These are phyloP conservation scores for Danionella cerebrum DNA, from an alignment of 2,113 vertebrate genomes.

Conservation along the genomic window DNA sequence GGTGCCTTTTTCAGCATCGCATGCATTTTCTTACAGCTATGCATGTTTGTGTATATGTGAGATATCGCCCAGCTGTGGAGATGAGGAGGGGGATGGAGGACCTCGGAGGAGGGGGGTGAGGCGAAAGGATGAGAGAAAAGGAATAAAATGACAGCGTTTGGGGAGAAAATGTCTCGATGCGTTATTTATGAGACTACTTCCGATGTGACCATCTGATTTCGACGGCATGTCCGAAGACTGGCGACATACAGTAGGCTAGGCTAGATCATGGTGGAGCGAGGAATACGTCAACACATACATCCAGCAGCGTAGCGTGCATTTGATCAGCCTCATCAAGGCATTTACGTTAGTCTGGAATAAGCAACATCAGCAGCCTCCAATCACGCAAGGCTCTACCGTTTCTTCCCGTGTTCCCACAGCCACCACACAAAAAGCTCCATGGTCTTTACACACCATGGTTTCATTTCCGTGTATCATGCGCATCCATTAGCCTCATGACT, in stretches of 20 bases:
- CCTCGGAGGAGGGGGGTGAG: slow-evolving; percentile 24
- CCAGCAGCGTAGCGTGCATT: neutral
- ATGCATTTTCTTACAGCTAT: neutral
- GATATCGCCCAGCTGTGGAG: slow-evolving; percentile 60
- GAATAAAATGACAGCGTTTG: slow-evolving; percentile 3
- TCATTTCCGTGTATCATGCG: slow-evolving; percentile 49
- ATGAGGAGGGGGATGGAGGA: slow-evolving; percentile 39
- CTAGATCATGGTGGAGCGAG: slow-evolving; percentile 8
- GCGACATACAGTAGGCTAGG: neutral
- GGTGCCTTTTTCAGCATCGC: slow-evolving; percentile 38
- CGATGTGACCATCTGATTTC: slow-evolving; percentile 2
- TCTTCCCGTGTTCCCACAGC: slow-evolving; percentile 18
- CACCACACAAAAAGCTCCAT: slow-evolving; percentile 2
- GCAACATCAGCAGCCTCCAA: neutral
- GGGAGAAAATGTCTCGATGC: slow-evolving; percentile 6
- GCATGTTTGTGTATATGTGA: slow-evolving; percentile 33
- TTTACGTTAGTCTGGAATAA: neutral
- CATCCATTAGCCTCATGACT: slow-evolving; percentile 43
- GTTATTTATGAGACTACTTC: slow-evolving; percentile 22
- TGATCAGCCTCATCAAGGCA: neutral
- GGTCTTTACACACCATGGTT: slow-evolving; percentile 22
- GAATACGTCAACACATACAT: slow-evolving; percentile 29
- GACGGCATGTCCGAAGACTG: slow-evolving; percentile 19
- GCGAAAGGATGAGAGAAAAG: slow-evolving; percentile 16
- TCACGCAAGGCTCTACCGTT: neutral